phyloP scores from a whole-genome alignment of 2,888 invertebrate genomes.

The Gymnosoma rotundatum region DNA sequence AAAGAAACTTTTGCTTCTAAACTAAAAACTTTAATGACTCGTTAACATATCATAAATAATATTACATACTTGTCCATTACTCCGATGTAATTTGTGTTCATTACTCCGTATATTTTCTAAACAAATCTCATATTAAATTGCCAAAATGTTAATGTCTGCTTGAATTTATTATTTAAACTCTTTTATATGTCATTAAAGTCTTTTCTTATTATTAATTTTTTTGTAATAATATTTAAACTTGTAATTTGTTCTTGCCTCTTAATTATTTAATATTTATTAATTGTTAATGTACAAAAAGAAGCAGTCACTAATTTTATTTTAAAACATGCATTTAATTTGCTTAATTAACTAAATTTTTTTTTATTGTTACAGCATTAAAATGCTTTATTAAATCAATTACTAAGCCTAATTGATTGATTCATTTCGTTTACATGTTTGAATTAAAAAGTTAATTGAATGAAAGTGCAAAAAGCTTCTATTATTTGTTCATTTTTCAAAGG shows the following conservation, averaged over 20 bases:
- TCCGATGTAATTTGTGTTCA: too few relatives aligned
- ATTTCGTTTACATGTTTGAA: slow-evolving; percentile 19
- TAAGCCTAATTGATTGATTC: slow-evolving; percentile 35
- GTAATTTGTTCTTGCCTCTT: slow-evolving; percentile 48
- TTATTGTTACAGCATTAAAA: slow-evolving; percentile 16
- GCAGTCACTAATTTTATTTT: slow-evolving; percentile 60
- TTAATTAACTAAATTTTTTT: slow-evolving; percentile 9
- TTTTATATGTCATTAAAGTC: slow-evolving; percentile 20
- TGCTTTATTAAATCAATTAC: slow-evolving; percentile 45
- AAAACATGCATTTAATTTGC: slow-evolving; percentile 16
- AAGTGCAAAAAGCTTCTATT: slow-evolving; percentile 79
- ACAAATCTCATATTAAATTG: too few relatives aligned
- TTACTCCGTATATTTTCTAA: too few relatives aligned
- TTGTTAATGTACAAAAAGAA: slow-evolving; percentile 58
- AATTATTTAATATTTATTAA: slow-evolving; percentile 22
- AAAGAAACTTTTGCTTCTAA: too few relatives aligned
- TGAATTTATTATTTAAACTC: slow-evolving; percentile 1
- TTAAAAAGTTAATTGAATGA: slow-evolving; percentile 61
- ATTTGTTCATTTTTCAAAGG: slow-evolving; percentile 72
- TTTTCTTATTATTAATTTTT: slow-evolving; percentile 36
- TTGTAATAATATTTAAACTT: slow-evolving; percentile 30
- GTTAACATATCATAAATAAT: too few relatives aligned
- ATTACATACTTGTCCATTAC: too few relatives aligned
- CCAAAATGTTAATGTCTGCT: neutral
- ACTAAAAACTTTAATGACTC: too few relatives aligned